Percentiles rank a stretch among this genome's conserved stretches.
phyloP scores from a whole-genome alignment of 2,888 invertebrate genomes.

The Lithophane socia region DNA sequence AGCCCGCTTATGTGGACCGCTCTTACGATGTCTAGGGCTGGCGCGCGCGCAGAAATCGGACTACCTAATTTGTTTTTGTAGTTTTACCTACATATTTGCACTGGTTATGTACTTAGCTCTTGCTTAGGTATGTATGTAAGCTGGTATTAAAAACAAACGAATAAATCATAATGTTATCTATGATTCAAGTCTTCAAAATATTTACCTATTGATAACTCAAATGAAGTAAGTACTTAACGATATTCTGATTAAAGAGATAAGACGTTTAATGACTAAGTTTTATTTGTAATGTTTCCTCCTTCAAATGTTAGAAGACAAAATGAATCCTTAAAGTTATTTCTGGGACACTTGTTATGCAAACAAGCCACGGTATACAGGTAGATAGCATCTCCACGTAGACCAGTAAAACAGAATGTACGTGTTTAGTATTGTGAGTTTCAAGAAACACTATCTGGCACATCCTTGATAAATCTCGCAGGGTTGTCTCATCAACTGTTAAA shows the following conservation, averaged over 20 bases:
- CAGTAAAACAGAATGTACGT: slow-evolving; percentile 60
- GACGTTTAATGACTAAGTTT: slow-evolving; percentile 34
- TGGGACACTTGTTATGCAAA: slow-evolving; percentile 57
- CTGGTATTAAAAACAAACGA: slow-evolving; percentile 43
- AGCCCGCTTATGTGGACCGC: slow-evolving; percentile 79
- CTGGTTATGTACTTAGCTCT: slow-evolving; percentile 25
- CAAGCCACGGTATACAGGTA: slow-evolving; percentile 51
- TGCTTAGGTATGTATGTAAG: neutral
- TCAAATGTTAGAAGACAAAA: slow-evolving; percentile 35
- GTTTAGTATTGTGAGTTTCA: slow-evolving; percentile 58
- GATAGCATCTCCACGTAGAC: slow-evolving; percentile 66
- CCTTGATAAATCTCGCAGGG: slow-evolving; percentile 79
- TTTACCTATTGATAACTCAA: slow-evolving; percentile 35
- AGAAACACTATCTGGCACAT: slow-evolving; percentile 68
- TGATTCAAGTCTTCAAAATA: slow-evolving; percentile 33
- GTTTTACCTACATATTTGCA: slow-evolving; percentile 17
- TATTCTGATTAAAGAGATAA: slow-evolving; percentile 44
- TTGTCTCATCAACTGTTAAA: slow-evolving; percentile 88
- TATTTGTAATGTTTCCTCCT: slow-evolving; percentile 57
- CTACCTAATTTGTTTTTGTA: neutral
- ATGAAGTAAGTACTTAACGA: slow-evolving; percentile 15
- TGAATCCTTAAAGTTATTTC: slow-evolving; percentile 43
- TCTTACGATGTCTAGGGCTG: slow-evolving; percentile 78
- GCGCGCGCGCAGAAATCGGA: slow-evolving; percentile 26
- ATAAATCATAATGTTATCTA: slow-evolving; percentile 45